Percentiles rank a stretch among this genome's conserved stretches.
phyloP scores from a whole-genome alignment of 2,797 vertebrate genomes.

The Botia kubotai region DNA sequence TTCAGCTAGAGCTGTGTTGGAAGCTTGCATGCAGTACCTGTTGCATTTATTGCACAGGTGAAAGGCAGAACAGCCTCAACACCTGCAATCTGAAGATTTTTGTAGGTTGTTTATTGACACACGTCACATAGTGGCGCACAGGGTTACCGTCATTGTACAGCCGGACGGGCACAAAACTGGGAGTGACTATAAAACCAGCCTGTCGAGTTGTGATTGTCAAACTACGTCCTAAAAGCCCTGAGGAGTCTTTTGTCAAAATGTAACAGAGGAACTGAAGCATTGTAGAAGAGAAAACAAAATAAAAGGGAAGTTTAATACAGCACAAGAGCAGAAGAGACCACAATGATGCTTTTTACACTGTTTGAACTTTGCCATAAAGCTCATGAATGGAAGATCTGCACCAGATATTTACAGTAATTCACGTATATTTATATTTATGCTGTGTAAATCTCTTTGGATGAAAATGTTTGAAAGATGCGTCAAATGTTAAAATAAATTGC shows the following conservation, averaged over 20 bases:
- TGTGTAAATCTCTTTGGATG: constrained; percentile 37
- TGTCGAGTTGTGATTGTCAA: constrained; percentile 60
- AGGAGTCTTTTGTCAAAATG: constrained; percentile 1
- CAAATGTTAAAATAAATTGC: not conserved
- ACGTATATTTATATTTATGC: too few relatives aligned
- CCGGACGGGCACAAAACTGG: constrained; percentile 41
- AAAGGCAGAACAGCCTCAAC: not conserved
- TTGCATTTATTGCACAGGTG: not conserved
- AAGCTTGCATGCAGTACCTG: not conserved
- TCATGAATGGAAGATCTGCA: too few relatives aligned
- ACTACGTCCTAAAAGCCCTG: constrained; percentile 17
- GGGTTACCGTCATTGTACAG: constrained; percentile 36
- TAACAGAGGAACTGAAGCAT: constrained; percentile 16
- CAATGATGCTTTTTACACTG: not conserved
- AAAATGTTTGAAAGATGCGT: too few relatives aligned
- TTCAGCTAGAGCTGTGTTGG: not conserved
- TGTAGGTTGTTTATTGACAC: not conserved
- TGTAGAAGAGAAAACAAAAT: constrained; percentile 25
- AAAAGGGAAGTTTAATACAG: not conserved
- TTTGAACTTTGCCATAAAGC: too few relatives aligned
- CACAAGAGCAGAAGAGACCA: not conserved
- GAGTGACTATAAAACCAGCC: constrained; percentile 67
- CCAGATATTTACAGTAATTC: constrained; percentile 27
- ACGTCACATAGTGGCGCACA: constrained; percentile 23
- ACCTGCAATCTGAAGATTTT: not conserved